Evolutionary conservation across 1,140 invertebrate genomes (phyloP), one percentile per base, ranked within the genome.

Genomic region (Trichonephila clavata): DNA sequence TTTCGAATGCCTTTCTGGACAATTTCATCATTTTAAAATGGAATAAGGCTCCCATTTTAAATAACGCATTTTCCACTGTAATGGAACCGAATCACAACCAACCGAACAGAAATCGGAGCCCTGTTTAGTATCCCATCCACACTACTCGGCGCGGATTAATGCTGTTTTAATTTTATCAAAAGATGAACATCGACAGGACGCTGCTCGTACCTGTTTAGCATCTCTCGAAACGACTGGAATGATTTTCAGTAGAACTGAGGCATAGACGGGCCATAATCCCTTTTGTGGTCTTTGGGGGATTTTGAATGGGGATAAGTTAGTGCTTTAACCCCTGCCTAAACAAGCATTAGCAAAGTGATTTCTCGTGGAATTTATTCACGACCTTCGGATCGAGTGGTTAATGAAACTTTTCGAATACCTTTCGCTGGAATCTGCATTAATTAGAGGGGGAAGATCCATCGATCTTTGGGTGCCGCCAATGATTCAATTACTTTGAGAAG

Each of bases 221-320:
- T 77, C 18, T 27, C 24, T 27, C 32, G 39, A 77, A 27, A 4
- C 24, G 20, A 18, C 24, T 39, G 71, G 71, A 77, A 77, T 77
- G 32, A 77, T 77, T 77, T 77, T 27, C 27, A 39, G 27, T 18
- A 50, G 50, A 27, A 27, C 71, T 32, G 1, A 6, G 32, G 71
- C 32, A 32, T 18, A 77, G 71, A 77, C 32, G 32, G 27, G 4
- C 27, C 0, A 20, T 27, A 77, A 77, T 77, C 71, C 32, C 71
- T 77, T 77, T 50, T 77, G 71, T 39, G 71, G 71, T 77, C 71
- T 77, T 77, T 77, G 14, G 71, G 32, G 71, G 71, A 77, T 77
- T 77, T 77, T 77, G 32, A 77, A 77, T 39, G 32, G 3, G 71
- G 71, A 77, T 77, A 39, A 77, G 71, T 27, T 27, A 39, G 32